Evolutionary conservation across 2,797 vertebrate species (phyloP).

Genomic region (Coregonus sp.): DNA sequence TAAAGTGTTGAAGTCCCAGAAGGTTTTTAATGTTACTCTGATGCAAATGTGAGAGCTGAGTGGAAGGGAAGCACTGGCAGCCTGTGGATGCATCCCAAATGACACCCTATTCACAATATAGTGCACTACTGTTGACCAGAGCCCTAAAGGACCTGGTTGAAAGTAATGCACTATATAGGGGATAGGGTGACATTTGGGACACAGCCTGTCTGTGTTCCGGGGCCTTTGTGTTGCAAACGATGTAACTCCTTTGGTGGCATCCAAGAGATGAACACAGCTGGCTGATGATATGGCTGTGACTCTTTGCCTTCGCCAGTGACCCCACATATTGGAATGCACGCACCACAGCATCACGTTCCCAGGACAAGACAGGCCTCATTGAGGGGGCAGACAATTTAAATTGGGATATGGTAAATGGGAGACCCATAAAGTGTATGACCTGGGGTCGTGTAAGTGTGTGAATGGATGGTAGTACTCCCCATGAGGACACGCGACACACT

Average conservation of each 20-base stretch:
- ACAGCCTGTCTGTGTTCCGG: constrained; percentile 33
- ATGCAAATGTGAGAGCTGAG: constrained; percentile 60
- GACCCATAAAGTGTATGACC: too few relatives aligned
- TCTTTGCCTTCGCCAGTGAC: constrained; percentile 58
- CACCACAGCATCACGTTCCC: constrained; percentile 44
- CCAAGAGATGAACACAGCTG: constrained; percentile 64
- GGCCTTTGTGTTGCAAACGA: constrained; percentile 51
- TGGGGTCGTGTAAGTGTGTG: constrained; percentile 68
- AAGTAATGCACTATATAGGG: not conserved
- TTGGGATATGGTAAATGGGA: too few relatives aligned
- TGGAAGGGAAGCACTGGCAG: constrained; percentile 45
- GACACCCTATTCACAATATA: not conserved
- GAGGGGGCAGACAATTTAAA: too few relatives aligned
- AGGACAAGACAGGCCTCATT: too few relatives aligned
- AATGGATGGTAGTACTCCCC: constrained; percentile 63
- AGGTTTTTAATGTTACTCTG: constrained; percentile 65
- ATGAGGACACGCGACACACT: constrained; percentile 68
- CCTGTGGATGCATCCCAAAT: not conserved
- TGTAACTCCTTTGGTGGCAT: constrained; percentile 44
- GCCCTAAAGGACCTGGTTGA: not conserved
- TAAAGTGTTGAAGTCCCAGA: constrained; percentile 58
- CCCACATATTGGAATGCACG: constrained; percentile 64
- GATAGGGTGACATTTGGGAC: not conserved
- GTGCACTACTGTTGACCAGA: not conserved
- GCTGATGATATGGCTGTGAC: constrained; percentile 41